Conservation (phyloP, 2,113 vertebrate genomes). For the Meriones unguiculatus region DNA sequence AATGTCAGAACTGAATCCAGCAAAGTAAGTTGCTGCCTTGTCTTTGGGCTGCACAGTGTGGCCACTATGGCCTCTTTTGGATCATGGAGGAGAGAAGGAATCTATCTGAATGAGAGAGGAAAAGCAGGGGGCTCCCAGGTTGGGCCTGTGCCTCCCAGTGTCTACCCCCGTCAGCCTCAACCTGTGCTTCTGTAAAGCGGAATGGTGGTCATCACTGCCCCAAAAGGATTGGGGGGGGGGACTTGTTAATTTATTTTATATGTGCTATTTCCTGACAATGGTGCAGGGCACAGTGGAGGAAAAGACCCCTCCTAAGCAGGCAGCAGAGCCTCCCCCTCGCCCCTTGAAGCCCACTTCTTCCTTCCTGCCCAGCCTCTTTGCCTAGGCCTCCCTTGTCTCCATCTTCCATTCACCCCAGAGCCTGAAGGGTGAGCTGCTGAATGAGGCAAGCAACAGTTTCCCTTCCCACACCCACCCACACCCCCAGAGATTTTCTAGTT, state of each 20-base stretch:
- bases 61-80: not conserved
- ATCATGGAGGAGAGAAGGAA: too few relatives aligned
- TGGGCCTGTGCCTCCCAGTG: not conserved
- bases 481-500: not conserved
- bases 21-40: not conserved
- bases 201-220: not conserved
- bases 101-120: not conserved
- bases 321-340: rapidly evolving
- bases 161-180: not conserved
- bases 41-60: not conserved
- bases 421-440: not conserved
- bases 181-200: not conserved
- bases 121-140: not conserved
- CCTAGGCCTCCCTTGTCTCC: not conserved
- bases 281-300: not conserved
- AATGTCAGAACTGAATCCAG: not conserved
- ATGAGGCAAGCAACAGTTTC: not conserved
- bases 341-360: not conserved
- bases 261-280: not conserved
- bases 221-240: not conserved
- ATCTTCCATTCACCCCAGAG: not conserved
- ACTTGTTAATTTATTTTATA: not conserved
- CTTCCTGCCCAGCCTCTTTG: not conserved
- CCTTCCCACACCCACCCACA: not conserved
- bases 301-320: not conserved